Evolutionary conservation across 2,888 invertebrate species (phyloP), one percentile per base, ranked within the genome.

Genomic region (Stomorhina lunata): DNA sequence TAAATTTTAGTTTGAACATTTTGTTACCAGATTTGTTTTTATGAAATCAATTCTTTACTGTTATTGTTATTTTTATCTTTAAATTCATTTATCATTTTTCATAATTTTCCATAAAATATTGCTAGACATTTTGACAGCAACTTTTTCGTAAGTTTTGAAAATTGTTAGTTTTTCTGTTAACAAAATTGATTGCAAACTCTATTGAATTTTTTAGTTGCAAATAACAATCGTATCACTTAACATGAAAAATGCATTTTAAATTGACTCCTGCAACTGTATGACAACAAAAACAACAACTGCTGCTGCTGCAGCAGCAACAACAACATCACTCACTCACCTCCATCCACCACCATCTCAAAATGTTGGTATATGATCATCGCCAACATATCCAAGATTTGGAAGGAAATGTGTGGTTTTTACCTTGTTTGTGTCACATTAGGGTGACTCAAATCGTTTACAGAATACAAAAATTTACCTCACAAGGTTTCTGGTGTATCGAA

Each of bases 201-300:
- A 40, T 50, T 37, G 29, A 27, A 22, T 32, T 55, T 45, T 25
- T 63, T 63, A 4, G 7, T 25, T 45, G 9, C 25, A 15, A 50
- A 40, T 40, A 73, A 61, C 77, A 68, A 78, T 65, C 78, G 53
- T 79, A 82, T 75, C 81, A 29, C 15, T 77, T 61, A 75, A 79
- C 79, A 82, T 82, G 82, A 82, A 82, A 82, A 82, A 82, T 82
- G 79, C 82, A 82, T 82, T 82, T 82, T 71, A 69, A 82, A 82
- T 82, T 82, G 79, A 79, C 50, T 82, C 66, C 79, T 82, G 79
- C 82, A 82, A 75, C 78, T 66, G 81, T 65, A 73, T 65, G 63
- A 75, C 68, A 78, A 69, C 61, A 61, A 20, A 29, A 40, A 59
- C 43, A n/a, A 40, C 50, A 63, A 73, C 25, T n/a, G n/a, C n/a